These are phyloP conservation scores for Trimorus sp. DNA, from an alignment of 2,888 invertebrate species.

Conservation along the genomic window DNA sequence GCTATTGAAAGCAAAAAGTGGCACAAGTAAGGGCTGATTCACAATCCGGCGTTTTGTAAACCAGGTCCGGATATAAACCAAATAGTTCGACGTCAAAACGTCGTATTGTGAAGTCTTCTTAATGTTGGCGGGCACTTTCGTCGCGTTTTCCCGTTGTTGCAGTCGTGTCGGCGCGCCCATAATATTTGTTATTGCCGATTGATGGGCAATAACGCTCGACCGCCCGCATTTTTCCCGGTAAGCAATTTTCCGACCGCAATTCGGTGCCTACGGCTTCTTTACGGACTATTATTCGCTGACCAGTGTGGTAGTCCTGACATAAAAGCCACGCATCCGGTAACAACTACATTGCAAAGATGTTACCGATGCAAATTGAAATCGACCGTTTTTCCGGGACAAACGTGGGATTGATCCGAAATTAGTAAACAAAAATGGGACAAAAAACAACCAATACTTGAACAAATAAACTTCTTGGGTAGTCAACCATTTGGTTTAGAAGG, in stretches of 20 bases:
- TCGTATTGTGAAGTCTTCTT: no score
- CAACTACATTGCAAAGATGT: constrained; percentile 55
- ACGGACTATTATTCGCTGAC: constrained; percentile 66
- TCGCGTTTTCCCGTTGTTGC: constrained; percentile 10
- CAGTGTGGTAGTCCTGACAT: no score
- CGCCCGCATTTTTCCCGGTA: constrained; percentile 60
- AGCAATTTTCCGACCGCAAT: constrained; percentile 66
- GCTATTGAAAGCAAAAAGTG: no score
- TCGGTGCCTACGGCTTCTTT: constrained; percentile 64
- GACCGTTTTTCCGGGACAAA: constrained; percentile 43
- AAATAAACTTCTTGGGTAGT: no score
- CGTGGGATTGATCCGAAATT: no score
- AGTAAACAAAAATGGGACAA: no score
- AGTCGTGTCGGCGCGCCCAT: constrained; percentile 26
- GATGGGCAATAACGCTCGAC: constrained; percentile 61
- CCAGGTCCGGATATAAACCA: no score
- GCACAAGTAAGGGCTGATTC: no score
- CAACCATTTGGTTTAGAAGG: no score
- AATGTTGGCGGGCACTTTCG: constrained; percentile 42
- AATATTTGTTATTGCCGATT: constrained; percentile 62
- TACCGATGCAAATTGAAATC: constrained; percentile 51
- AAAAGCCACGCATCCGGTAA: constrained; percentile 58
- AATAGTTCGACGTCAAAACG: no score
- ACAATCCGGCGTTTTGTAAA: no score
- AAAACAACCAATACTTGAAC: no score